Percentiles rank a stretch among this genome's conserved stretches.
Evolutionary conservation across 2,888 invertebrate species (phyloP).

Genomic region (Parapristionchus giblindavisi): DNA sequence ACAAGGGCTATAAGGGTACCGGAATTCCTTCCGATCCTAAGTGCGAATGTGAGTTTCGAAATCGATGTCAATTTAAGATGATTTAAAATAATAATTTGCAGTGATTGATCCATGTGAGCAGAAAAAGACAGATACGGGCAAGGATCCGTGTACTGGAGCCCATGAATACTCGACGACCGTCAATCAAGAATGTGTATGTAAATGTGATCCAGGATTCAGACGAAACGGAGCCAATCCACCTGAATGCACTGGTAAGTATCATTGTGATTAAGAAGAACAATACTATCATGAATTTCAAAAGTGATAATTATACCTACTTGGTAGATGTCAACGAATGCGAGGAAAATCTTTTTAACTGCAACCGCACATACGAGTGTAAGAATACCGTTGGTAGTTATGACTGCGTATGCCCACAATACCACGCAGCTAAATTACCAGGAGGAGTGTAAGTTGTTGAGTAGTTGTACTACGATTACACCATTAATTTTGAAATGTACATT

Average conservation of each 20-base stretch:
- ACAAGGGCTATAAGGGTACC: conserved; percentile 8
- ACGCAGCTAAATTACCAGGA: conserved; percentile 88
- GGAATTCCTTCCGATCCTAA: conserved; percentile 2
- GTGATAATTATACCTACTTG: background rate
- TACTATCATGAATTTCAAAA: background rate
- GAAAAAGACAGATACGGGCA: conserved; percentile 4
- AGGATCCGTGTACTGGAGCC: conserved; percentile 15
- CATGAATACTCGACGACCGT: background rate
- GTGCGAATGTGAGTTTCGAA: conserved; percentile 25
- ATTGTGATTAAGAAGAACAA: background rate
- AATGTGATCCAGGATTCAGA: conserved; percentile 7
- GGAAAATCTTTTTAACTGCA: conserved; percentile 76
- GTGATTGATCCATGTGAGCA: conserved; percentile 23
- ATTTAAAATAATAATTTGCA: background rate
- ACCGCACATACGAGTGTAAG: conserved; percentile 85
- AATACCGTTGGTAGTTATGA: conserved; percentile 93
- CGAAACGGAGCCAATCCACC: background rate
- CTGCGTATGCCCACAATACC: conserved; percentile 93
- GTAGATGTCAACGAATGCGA: conserved; percentile 86
- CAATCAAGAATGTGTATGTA: conserved; percentile 13
- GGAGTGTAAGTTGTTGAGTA: conserved; percentile 69
- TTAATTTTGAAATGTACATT: too few relatives aligned
- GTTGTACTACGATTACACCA: too few relatives aligned
- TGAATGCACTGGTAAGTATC: background rate
- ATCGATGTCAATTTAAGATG: background rate